Evolutionary conservation across 2,797 vertebrate species (phyloP), one percentile per base, ranked within the genome.

Genomic region (Mormyrus proboscirostris): DNA sequence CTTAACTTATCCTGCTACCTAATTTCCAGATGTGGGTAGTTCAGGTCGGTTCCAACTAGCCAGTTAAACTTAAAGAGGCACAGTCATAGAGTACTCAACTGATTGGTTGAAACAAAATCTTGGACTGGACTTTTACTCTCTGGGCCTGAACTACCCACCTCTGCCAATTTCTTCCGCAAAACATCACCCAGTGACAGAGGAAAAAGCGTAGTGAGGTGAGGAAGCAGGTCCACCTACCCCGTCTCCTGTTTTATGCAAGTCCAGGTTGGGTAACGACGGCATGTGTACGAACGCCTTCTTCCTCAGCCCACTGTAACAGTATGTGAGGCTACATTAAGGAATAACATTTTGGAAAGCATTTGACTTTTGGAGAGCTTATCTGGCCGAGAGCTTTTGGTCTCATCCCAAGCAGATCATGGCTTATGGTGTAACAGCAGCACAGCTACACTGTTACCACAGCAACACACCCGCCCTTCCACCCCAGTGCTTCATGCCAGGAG

Each of bases 291-390:
- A 98, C 10, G 97, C 96, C 93, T 98, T 99, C 95, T 99, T 99
- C 92, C 98, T 97, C 91, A 99, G 96, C 94, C 99, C 99, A 95
- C 99, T 99, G 92, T 99, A 99, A 96, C 99, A 99, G 94, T 99
- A 99, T 92, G 97, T 99, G 92, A 94, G 89, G 88, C 92, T 73
- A 33, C 91, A 95, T 99, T 98, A 99, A 99, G 97, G 95, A 57
- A 57, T 38, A 62, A 47, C 55, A 2, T 16, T 10, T 51, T 59
- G 4, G 16, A 79, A 82, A 88, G 19, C n/a, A 85, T 51, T 85
- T 85, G 22, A 85, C 49, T 50, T 50, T 85, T 25, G n/a, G 41
- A 82, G 41, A 82, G 19, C 41, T 82, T 19, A 47, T 47, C n/a
- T 47, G 16, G 19, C 22, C 33, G 5, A 76, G 41, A 76, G 69